A percentile compares a stretch with the other conserved stretches of the same genome.
Conservation (phyloP, 2,888 invertebrate species). For the Galerucella nymphaeae region DNA sequence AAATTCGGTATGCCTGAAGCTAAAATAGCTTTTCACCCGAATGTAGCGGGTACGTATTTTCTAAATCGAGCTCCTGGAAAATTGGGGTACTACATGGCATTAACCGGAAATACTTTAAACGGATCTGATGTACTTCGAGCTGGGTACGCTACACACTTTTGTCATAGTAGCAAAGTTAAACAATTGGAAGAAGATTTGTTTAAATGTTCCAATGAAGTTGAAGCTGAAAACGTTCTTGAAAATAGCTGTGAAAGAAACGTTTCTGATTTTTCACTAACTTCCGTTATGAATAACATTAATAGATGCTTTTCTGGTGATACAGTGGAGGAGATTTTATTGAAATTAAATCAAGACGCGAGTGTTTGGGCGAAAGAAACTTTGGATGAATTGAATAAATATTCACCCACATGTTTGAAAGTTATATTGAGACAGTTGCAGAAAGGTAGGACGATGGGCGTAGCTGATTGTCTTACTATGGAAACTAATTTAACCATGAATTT, state of each 20-base stretch:
- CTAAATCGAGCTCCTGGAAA: conserved; percentile 86
- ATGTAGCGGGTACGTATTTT: conserved; percentile 95
- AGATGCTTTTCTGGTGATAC: conserved; percentile 79
- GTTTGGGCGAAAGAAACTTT: conserved; percentile 83
- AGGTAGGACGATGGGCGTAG: conserved; percentile 78
- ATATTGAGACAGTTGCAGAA: conserved; percentile 81
- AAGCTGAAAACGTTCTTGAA: conserved; percentile 70
- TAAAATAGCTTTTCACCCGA: conserved; percentile 94
- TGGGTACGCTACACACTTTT: conserved; percentile 93
- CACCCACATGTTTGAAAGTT: conserved; percentile 92
- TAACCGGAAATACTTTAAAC: conserved; percentile 77
- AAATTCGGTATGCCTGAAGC: conserved; percentile 99
- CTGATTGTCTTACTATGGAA: conserved; percentile 91
- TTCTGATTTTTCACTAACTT: conserved; percentile 73
- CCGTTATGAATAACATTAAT: conserved; percentile 80
- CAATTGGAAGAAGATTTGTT: conserved; percentile 75
- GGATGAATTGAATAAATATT: conserved; percentile 81
- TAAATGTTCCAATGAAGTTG: conserved; percentile 65
- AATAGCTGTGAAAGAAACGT: conserved; percentile 68
- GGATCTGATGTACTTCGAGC: conserved; percentile 86
- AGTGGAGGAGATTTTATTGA: conserved; percentile 82
- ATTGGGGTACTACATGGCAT: conserved; percentile 88
- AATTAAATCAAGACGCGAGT: conserved; percentile 81
- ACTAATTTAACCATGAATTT: conserved; percentile 79
- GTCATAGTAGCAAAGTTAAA: conserved; percentile 73